phyloP scores from a whole-genome alignment of 2,113 vertebrate species.

The Ctenomys sociabilis region DNA sequence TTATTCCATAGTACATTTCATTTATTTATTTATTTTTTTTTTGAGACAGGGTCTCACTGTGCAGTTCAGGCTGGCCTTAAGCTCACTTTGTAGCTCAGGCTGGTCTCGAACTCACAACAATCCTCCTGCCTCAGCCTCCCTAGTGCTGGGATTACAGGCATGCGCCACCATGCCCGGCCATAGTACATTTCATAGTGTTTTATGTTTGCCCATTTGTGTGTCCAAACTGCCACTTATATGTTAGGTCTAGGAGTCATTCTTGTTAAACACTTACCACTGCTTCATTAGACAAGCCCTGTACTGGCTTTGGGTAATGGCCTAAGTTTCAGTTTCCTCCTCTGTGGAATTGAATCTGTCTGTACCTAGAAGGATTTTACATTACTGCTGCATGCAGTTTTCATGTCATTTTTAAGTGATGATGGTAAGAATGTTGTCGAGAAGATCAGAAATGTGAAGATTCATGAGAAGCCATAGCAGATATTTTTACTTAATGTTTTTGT shows the following conservation, averaged over 20 bases:
- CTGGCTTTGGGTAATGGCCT: background rate
- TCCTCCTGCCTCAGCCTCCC: too few species aligned
- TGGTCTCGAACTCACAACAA: too few species aligned
- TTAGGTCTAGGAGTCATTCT: background rate
- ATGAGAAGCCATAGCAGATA: background rate
- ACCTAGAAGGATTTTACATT: background rate
- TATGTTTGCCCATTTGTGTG: background rate
- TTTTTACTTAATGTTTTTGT: slow-evolving; percentile 11
- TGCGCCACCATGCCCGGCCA: too few species aligned
- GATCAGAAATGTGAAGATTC: background rate
- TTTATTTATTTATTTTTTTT: too few species aligned
- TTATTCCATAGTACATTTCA: background rate
- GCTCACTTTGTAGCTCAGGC: too few species aligned
- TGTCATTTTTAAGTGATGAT: background rate
- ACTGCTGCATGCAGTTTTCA: background rate
- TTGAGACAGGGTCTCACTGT: too few species aligned
- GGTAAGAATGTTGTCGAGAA: background rate
- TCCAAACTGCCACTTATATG: background rate
- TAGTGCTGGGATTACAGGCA: too few species aligned
- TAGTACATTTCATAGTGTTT: background rate
- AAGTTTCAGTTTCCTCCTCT: background rate
- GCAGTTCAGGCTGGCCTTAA: too few species aligned
- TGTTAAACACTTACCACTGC: background rate
- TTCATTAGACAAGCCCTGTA: background rate
- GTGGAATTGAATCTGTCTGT: background rate